Evolutionary conservation across 2,113 vertebrate genomes (phyloP).

Genomic region (Triplophysa tibetana): DNA sequence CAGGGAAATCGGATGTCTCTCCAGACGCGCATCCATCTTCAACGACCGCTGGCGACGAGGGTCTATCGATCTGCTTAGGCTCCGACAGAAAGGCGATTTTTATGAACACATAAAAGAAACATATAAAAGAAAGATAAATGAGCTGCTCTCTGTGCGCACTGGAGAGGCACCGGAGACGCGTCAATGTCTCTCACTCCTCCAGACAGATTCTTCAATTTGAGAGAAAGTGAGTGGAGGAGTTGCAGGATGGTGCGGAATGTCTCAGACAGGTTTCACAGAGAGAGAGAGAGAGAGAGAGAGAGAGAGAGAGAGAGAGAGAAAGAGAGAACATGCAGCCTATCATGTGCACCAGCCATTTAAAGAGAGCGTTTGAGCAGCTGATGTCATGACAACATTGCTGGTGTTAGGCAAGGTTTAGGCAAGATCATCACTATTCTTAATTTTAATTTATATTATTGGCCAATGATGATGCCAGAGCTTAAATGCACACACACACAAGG

Average conservation of each 20-base stretch:
- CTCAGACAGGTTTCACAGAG: slow-evolving; percentile 57
- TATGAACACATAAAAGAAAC: slow-evolving; percentile 15
- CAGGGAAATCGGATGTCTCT: not conserved
- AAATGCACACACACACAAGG: too few relatives aligned
- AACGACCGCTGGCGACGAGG: not conserved
- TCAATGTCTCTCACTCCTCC: not conserved
- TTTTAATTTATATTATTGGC: too few relatives aligned
- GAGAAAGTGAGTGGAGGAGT: slow-evolving; percentile 58
- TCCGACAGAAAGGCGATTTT: not conserved
- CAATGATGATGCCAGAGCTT: too few relatives aligned
- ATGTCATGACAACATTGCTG: slow-evolving; percentile 14
- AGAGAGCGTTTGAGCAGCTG: slow-evolving; percentile 8
- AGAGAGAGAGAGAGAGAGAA: slow-evolving; percentile 10
- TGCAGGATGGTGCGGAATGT: slow-evolving; percentile 68
- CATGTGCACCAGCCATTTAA: slow-evolving; percentile 34
- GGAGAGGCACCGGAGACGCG: slow-evolving; percentile 9
- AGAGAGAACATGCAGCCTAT: slow-evolving; percentile 18
- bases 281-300: slow-evolving; percentile 39
- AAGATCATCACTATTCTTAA: not conserved
- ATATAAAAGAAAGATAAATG: not conserved
- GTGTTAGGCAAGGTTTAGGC: not conserved
- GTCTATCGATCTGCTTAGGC: not conserved
- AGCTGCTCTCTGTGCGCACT: not conserved
- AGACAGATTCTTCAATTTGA: slow-evolving; percentile 51
- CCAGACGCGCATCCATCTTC: not conserved